These are phyloP conservation scores for Nezara viridula DNA, from an alignment of 2,888 invertebrate genomes.

Conservation along the genomic window DNA sequence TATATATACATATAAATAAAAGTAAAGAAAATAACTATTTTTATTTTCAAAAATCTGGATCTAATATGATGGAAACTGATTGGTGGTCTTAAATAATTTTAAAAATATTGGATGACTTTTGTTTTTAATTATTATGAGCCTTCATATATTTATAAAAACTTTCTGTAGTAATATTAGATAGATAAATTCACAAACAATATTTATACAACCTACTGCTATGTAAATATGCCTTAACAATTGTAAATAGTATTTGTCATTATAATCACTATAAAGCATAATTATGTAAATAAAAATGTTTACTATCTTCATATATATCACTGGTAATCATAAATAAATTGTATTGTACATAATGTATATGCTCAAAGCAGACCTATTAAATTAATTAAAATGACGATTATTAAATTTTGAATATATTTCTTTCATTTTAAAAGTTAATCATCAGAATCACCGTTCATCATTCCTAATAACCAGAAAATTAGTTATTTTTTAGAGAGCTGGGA, in stretches of 20 bases:
- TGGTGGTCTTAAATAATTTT: neutral
- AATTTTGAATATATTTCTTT: neutral
- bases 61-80: neutral
- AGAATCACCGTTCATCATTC: no score
- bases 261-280: neutral
- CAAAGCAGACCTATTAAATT: conserved; percentile 2
- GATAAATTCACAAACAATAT: neutral
- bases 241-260: neutral
- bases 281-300: conserved; percentile 15
- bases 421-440: neutral
- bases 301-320: conserved; percentile 16
- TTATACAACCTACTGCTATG: neutral
- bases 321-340: neutral
- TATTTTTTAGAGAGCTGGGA: neutral
- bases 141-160: neutral
- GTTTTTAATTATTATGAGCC: no score
- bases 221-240: conserved; percentile 16
- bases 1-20: no score
- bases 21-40: no score
- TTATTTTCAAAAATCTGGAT: neutral
- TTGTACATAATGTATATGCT: conserved; percentile 1
- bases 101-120: neutral
- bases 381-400: neutral
- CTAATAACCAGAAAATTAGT: neutral
- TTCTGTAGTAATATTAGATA: neutral